Base-by-base conservation (phyloP, 1,140 invertebrate genomes). In the Chymomyza costata region DNA sequence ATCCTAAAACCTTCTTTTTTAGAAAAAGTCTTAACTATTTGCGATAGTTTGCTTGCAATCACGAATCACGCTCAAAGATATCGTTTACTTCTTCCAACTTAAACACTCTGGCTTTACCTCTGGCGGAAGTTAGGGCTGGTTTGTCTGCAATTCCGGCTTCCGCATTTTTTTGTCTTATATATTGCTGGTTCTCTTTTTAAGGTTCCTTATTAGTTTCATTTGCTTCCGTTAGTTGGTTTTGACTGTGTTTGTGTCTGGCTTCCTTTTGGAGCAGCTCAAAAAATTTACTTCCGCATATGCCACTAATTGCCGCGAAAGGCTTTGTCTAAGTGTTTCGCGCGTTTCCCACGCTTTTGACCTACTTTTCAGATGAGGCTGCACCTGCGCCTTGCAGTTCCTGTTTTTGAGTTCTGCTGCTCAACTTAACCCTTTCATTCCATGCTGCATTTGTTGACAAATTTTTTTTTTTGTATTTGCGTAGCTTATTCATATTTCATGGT, bases 191-290 rank as follows among this genome's bases (percentile, higher is more conserved):
- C 52, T 25, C 21, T 3, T 25, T 25, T 25, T 25, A 13, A 19
- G 28, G 15, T 50, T 38, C 48, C 49, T 76, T 70, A 78, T 78
- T 78, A 78, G 73, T 78, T 78, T 78, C 71, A 78, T 78, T 78
- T 78, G 80, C 71, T 76, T 76, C 71, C 71, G 71, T 37, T 76
- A 39, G 17, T 50, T 59, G 53, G 50, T 59, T 61, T 44, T 49
- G n/a, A n/a, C n/a, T n/a, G n/a, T n/a, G n/a, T 14, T 28, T 44
- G 1, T 6, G 3, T 8, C 19, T 31, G 60, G 51, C 38, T 44
- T 48, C 16, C 21, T 51, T 41, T 10, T 10, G 14, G 10, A 10
- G 16, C 8, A 21, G 13, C 40, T 45, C 25, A 11, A 17, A 30
- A 25, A 34, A 55, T 49, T 49, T 55, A 56, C 58, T 61, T 61